Conservation (phyloP, 2,113 vertebrate genomes). For the Amphiprion percula region DNA sequence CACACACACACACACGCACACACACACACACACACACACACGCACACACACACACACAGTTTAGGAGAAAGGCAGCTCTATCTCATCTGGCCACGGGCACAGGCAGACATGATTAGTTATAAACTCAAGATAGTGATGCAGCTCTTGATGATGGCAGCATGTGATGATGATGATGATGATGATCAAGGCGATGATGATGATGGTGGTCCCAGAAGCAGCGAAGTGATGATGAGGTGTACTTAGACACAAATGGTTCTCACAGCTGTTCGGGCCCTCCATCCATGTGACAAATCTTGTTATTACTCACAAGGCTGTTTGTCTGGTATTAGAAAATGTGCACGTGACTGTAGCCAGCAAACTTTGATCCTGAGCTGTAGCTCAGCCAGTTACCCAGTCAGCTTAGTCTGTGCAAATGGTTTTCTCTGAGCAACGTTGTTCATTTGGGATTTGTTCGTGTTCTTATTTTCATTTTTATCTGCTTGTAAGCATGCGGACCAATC, state of each 20-base stretch:
- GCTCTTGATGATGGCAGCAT: conserved; percentile 38
- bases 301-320: conserved; percentile 20
- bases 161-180: conserved; percentile 18
- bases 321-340: background rate
- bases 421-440: background rate
- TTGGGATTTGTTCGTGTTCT: conserved; percentile 4
- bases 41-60: conserved; percentile 21
- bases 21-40: conserved; percentile 39
- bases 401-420: background rate
- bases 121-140: conserved; percentile 53
- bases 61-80: conserved; percentile 42
- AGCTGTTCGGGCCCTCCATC: conserved; percentile 3
- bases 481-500: conserved; percentile 12
- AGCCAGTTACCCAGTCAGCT: background rate
- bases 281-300: conserved; percentile 29
- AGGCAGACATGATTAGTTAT: conserved; percentile 62
- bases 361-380: background rate
- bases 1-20: conserved; percentile 24
- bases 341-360: conserved; percentile 9
- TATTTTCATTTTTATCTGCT: background rate
- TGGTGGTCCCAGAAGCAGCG: conserved; percentile 29
- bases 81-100: conserved; percentile 59
- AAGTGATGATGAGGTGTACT: conserved; percentile 51
- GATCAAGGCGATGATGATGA: conserved; percentile 21
- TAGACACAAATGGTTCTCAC: conserved; percentile 33